Evolutionary conservation across 2,797 vertebrate species (phyloP).

Genomic region (Lateolabrax maculatus): DNA sequence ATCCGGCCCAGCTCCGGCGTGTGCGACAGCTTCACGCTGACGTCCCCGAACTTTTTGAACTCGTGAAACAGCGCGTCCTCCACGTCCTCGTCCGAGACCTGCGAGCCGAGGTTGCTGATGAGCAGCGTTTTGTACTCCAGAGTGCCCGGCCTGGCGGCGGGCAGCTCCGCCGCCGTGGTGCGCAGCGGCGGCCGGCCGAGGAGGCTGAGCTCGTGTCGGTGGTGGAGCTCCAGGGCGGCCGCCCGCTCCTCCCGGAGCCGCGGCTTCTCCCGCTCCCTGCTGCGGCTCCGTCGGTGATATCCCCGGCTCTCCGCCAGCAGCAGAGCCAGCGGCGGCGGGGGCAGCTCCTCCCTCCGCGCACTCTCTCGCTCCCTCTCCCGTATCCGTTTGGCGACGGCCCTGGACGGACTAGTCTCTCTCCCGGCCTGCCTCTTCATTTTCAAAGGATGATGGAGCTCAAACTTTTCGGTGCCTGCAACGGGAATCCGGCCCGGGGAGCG

Average conservation of each 20-base stretch:
- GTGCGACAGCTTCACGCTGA: slow-evolving; percentile 96
- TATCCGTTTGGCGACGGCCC: slow-evolving; percentile 87
- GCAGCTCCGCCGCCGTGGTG: slow-evolving; percentile 68
- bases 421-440: slow-evolving; percentile 96
- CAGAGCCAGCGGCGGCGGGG: slow-evolving; percentile 79
- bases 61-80: slow-evolving; percentile 97
- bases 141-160: slow-evolving; percentile 74
- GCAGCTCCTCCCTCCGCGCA: slow-evolving; percentile 80
- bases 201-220: slow-evolving; percentile 84
- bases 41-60: slow-evolving; percentile 98
- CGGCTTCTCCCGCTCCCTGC: slow-evolving; percentile 86
- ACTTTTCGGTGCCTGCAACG: slow-evolving; percentile 76
- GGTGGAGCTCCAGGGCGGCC: slow-evolving; percentile 80
- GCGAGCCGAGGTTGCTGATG: slow-evolving; percentile 94
- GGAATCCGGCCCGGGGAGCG: slow-evolving; percentile 58
- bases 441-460: slow-evolving; percentile 77
- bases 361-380: slow-evolving; percentile 86
- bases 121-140: slow-evolving; percentile 96
- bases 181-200: slow-evolving; percentile 82
- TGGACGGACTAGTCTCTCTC: slow-evolving; percentile 90
- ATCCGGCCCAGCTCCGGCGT: slow-evolving; percentile 95
- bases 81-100: slow-evolving; percentile 94
- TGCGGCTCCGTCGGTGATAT: slow-evolving; percentile 85
- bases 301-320: slow-evolving; percentile 84
- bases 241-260: slow-evolving; percentile 80